Evolutionary conservation across 2,113 vertebrate species (phyloP).

Genomic region (Hippoglossus stenolepis): DNA sequence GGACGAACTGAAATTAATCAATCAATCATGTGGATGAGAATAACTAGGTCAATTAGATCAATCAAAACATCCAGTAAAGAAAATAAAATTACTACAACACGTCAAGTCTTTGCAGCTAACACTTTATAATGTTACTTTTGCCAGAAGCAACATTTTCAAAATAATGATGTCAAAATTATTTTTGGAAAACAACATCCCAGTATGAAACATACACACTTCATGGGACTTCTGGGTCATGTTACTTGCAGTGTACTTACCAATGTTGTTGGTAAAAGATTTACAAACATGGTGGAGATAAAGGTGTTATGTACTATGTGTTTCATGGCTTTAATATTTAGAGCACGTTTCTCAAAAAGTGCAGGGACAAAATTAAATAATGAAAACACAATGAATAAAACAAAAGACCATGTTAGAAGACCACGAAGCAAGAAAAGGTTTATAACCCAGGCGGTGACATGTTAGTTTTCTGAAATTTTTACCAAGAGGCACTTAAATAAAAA

Average conservation of each 20-base stretch:
- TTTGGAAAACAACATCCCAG: neutral
- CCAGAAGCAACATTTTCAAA: neutral
- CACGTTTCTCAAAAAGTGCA: constrained; percentile 1
- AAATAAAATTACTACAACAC: neutral
- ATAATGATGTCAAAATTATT: neutral
- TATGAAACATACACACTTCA: neutral
- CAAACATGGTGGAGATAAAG: no score
- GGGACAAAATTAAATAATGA: neutral
- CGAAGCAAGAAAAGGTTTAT: neutral
- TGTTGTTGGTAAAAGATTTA: no score
- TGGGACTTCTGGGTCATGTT: no score
- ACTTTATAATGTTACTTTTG: neutral
- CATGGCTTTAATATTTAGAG: neutral
- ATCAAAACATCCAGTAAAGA: neutral
- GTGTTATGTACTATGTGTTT: neutral
- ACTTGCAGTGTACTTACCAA: no score
- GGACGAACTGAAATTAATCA: neutral
- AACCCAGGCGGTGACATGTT: neutral
- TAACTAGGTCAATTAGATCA: no score
- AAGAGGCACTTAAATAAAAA: constrained; percentile 22
- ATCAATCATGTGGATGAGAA: no score
- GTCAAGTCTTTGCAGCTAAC: neutral
- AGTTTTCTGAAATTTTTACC: neutral
- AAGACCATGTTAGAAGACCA: neutral
- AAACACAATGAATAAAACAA: neutral